A percentile compares a stretch with the other conserved stretches of the same genome.
phyloP scores from a whole-genome alignment of 2,888 invertebrate genomes.

The Chaitophorus viminalis region DNA sequence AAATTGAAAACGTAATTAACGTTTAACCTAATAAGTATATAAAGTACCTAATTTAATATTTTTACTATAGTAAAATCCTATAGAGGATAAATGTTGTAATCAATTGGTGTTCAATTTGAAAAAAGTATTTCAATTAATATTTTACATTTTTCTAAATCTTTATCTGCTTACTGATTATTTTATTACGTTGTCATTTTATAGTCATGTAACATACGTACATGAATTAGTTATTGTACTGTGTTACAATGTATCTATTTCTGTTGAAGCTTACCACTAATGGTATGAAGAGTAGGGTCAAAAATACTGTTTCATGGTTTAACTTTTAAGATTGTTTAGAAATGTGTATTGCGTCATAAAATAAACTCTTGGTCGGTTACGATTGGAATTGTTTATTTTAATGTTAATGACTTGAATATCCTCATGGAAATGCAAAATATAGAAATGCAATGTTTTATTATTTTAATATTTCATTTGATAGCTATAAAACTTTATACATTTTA shows the following conservation, averaged over 20 bases:
- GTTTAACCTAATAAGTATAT: conserved; percentile 66
- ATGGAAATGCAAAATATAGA: not conserved
- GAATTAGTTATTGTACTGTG: not conserved
- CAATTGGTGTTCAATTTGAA: conserved; percentile 3
- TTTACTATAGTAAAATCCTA: conserved; percentile 13
- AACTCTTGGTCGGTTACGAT: conserved; percentile 13
- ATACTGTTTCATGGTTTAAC: not conserved
- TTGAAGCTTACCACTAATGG: not conserved
- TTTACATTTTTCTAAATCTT: not conserved
- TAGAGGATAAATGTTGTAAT: conserved; percentile 3
- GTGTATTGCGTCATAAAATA: not conserved
- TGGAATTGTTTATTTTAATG: not conserved
- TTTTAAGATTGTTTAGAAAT: not conserved
- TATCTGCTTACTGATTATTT: conserved; percentile 7
- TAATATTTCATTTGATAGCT: not conserved
- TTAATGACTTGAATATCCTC: not conserved
- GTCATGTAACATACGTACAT: not conserved
- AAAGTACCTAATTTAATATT: not conserved
- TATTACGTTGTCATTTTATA: conserved; percentile 3
- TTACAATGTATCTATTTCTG: not conserved
- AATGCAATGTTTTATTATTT: not conserved
- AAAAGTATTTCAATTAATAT: not conserved
- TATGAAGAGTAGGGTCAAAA: not conserved
- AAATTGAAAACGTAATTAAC: conserved; percentile 69
- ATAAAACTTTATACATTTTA: not conserved